Percentiles rank a stretch among this genome's conserved stretches.
phyloP scores from a whole-genome alignment of 2,888 invertebrate genomes.

The Dendrolimus houi region DNA sequence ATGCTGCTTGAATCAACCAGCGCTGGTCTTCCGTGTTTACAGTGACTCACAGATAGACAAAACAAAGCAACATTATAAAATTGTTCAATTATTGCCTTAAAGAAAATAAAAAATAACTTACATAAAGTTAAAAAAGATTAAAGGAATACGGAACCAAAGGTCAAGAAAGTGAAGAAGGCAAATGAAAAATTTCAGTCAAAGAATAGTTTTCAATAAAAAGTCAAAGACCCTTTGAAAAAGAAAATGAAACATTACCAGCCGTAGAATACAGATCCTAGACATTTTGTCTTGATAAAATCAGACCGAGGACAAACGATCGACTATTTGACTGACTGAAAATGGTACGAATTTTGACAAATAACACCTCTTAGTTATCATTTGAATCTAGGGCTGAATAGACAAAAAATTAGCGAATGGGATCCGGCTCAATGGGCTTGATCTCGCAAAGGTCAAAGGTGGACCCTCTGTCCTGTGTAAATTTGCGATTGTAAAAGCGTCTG shows the following conservation, averaged over 20 bases:
- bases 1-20: too few species aligned
- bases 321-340: not conserved
- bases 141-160: too few species aligned
- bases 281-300: not conserved
- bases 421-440: constrained; percentile 6
- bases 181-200: too few species aligned
- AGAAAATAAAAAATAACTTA: too few species aligned
- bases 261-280: not conserved
- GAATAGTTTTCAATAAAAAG: too few species aligned
- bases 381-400: constrained; percentile 12
- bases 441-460: constrained; percentile 12
- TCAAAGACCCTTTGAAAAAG: not conserved
- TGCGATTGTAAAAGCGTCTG: constrained; percentile 14
- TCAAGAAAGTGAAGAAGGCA: too few species aligned
- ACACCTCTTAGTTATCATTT: constrained; percentile 13
- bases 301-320: not conserved
- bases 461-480: constrained; percentile 6
- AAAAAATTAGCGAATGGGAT: constrained; percentile 10
- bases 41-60: too few species aligned
- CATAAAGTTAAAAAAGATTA: too few species aligned
- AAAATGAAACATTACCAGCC: not conserved
- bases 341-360: constrained; percentile 14
- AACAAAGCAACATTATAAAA: too few species aligned
- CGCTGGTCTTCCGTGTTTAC: too few species aligned
- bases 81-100: too few species aligned